Percentiles rank a stretch among this genome's conserved stretches.
Conservation (phyloP, 2,113 vertebrate species). For the Orientallactaga bullata region DNA sequence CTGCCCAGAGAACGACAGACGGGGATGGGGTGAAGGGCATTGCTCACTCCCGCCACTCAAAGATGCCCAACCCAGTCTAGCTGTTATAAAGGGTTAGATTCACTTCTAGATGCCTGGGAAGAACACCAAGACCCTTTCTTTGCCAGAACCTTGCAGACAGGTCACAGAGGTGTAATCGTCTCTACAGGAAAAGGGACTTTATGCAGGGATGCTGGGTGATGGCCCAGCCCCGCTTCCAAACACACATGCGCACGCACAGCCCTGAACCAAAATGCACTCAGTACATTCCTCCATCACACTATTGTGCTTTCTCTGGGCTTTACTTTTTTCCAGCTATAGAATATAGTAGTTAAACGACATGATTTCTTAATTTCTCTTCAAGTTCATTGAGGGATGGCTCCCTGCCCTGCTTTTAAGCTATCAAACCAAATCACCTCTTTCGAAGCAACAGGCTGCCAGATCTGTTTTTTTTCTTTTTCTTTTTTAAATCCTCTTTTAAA, state of each 20-base stretch:
- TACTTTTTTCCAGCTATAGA: neutral
- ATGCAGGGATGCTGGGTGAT: neutral
- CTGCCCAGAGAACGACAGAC: neutral
- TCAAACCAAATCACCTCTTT: constrained; percentile 28
- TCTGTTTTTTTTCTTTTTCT: neutral
- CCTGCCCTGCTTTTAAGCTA: constrained; percentile 31
- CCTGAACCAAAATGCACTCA: neutral
- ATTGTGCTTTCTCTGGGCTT: neutral
- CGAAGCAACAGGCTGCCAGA: constrained; percentile 55
- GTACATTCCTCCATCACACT: neutral
- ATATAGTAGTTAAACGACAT: neutral
- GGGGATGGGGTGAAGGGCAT: neutral
- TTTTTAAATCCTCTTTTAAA: neutral
- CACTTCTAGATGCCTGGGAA: constrained; percentile 50
- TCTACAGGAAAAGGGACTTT: neutral
- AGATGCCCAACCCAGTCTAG: neutral
- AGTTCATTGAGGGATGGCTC: neutral
- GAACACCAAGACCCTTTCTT: constrained; percentile 54
- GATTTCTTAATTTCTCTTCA: neutral
- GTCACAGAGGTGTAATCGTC: neutral
- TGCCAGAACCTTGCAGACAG: neutral
- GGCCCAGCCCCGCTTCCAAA: neutral
- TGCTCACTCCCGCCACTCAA: neutral
- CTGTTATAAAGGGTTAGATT: constrained; percentile 30
- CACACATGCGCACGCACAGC: neutral